A percentile compares a stretch with the other conserved stretches of the same genome.
Evolutionary conservation across 2,888 invertebrate species (phyloP).

Genomic region (Hypselothyrea guttata): DNA sequence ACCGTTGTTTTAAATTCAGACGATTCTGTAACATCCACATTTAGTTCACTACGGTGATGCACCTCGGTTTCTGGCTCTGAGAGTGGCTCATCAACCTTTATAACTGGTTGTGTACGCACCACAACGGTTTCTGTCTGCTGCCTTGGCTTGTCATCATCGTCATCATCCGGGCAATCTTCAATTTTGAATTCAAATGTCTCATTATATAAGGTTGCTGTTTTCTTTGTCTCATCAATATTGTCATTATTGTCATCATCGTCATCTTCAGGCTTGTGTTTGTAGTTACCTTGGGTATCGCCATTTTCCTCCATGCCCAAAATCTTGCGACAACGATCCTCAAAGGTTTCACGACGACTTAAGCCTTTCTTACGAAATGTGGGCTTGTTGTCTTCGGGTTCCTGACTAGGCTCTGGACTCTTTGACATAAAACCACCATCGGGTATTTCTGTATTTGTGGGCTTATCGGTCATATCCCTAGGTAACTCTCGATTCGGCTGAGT

Average conservation of each 20-base stretch:
- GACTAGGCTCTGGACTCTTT: constrained; percentile 45
- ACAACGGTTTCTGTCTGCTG: constrained; percentile 48
- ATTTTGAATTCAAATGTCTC: constrained; percentile 74
- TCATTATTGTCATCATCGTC: constrained; percentile 21
- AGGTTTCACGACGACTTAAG: constrained; percentile 87
- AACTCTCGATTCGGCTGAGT: constrained; percentile 5
- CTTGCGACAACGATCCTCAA: constrained; percentile 88
- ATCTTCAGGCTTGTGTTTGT: constrained; percentile 34
- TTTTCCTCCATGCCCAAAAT: constrained; percentile 85
- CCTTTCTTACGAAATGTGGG: constrained; percentile 84
- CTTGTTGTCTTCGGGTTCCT: constrained; percentile 50
- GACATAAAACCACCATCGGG: constrained; percentile 75
- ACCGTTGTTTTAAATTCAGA: constrained; percentile 23
- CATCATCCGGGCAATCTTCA: constrained; percentile 80
- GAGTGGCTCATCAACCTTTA: constrained; percentile 52
- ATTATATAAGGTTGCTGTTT: constrained; percentile 18
- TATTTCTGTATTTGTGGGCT: constrained; percentile 31
- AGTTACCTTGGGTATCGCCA: constrained; percentile 77
- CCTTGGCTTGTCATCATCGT: constrained; percentile 58
- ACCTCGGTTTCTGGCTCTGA: constrained; percentile 31
- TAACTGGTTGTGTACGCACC: constrained; percentile 51
- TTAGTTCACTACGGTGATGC: constrained; percentile 28
- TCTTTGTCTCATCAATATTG: constrained; percentile 32
- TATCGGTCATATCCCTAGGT: constrained; percentile 20
- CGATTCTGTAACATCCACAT: constrained; percentile 40